Evolutionary conservation across 1,140 invertebrate genomes (phyloP).

Genomic region (Aphelinus certus): DNA sequence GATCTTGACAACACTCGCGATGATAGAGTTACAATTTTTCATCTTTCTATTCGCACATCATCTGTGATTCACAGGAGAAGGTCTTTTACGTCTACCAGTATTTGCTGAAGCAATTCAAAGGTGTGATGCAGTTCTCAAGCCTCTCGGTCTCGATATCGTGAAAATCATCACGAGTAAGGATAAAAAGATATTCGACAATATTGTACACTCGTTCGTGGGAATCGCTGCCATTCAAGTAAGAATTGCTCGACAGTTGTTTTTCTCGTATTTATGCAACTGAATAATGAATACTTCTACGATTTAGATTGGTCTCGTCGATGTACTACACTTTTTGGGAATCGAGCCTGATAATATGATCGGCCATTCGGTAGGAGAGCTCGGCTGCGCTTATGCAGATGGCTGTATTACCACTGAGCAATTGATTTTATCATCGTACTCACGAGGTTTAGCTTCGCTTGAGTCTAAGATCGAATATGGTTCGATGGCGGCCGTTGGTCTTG

Average conservation of each 20-base stretch:
- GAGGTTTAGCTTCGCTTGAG: constrained; percentile 85
- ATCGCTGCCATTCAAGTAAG: constrained; percentile 84
- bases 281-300: constrained; percentile 2
- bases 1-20: not conserved
- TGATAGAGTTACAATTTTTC: constrained; percentile 9
- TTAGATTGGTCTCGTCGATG: constrained; percentile 79
- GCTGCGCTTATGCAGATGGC: constrained; percentile 63
- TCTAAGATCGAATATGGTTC: constrained; percentile 79
- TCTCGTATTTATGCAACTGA: not conserved
- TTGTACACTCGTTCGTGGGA: constrained; percentile 88
- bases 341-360: constrained; percentile 80
- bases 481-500: constrained; percentile 85
- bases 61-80: constrained; percentile 40
- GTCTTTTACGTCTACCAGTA: constrained; percentile 71
- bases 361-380: constrained; percentile 83
- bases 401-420: constrained; percentile 83
- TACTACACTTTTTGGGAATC: constrained; percentile 73
- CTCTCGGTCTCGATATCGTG: constrained; percentile 81
- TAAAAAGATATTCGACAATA: constrained; percentile 80
- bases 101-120: constrained; percentile 73
- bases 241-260: no score
- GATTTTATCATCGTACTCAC: constrained; percentile 81
- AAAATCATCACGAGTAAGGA: constrained; percentile 81
- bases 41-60: not conserved
- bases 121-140: constrained; percentile 77